phyloP scores from a whole-genome alignment of 2,888 invertebrate species.

The Andrena fulva region DNA sequence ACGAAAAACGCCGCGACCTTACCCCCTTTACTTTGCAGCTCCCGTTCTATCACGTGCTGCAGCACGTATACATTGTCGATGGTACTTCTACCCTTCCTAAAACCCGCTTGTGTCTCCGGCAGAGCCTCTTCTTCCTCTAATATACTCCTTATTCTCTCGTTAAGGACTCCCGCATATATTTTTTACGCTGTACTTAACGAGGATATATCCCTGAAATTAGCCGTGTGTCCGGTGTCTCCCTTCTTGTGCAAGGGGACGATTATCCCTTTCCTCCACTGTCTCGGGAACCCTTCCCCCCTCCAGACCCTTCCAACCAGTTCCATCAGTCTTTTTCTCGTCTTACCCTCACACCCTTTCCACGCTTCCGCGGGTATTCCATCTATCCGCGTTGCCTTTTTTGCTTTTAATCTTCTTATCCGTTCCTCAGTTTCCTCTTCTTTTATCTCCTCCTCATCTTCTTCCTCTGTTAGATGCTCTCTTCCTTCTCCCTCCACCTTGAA shows the following conservation, averaged over 20 bases:
- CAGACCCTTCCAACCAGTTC: not conserved
- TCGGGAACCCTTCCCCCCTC: not conserved
- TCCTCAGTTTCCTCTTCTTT: not conserved
- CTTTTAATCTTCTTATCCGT: not conserved
- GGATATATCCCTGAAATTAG: not conserved
- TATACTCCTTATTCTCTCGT: not conserved
- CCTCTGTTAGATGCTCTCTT: not conserved
- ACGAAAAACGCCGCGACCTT: not conserved
- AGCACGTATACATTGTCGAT: not conserved
- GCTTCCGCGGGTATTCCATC: conserved; percentile 10
- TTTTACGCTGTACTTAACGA: not conserved
- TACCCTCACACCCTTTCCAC: not conserved
- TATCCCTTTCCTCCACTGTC: not conserved
- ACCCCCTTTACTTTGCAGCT: not conserved
- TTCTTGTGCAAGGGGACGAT: not conserved
- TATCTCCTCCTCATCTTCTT: not conserved
- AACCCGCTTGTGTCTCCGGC: not conserved
- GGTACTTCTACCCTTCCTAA: not conserved
- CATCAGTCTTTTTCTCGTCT: not conserved
- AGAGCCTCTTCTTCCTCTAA: not conserved
- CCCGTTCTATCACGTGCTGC: not conserved
- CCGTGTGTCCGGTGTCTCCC: not conserved
- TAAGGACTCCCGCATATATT: conserved; percentile 7
- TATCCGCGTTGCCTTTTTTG: conserved; percentile 9
- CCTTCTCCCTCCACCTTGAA: conserved; percentile 2